These are phyloP conservation scores for Drosophila sordidula DNA, from an alignment of 2,888 invertebrate genomes.

Conservation along the genomic window DNA sequence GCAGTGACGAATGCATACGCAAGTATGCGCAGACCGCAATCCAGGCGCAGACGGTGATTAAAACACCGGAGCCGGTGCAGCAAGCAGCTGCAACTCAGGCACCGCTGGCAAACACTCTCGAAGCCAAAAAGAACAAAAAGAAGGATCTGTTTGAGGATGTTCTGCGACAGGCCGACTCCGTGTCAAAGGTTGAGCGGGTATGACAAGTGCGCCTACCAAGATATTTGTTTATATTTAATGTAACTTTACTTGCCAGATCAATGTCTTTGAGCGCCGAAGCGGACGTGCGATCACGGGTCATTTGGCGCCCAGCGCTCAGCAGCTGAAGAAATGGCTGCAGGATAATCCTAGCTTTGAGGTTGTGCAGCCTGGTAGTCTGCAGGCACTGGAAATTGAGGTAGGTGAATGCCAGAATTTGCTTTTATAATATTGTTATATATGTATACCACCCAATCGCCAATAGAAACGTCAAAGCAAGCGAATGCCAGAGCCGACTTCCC, in stretches of 20 bases:
- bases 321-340: slow-evolving; percentile 93
- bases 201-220: slow-evolving; percentile 4
- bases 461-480: slow-evolving; percentile 69
- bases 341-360: slow-evolving; percentile 95
- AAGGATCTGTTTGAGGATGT: slow-evolving; percentile 84
- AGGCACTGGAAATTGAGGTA: slow-evolving; percentile 84
- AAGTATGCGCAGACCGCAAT: slow-evolving; percentile 92
- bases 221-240: background rate
- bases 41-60: slow-evolving; percentile 62
- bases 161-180: slow-evolving; percentile 78
- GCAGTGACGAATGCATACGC: slow-evolving; percentile 94
- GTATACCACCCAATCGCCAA: slow-evolving; percentile 11
- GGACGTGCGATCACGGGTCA: slow-evolving; percentile 91
- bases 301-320: slow-evolving; percentile 93
- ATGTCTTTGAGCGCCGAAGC: slow-evolving; percentile 93
- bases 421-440: slow-evolving; percentile 4
- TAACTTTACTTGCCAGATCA: slow-evolving; percentile 85
- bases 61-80: slow-evolving; percentile 55
- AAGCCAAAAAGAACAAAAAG: slow-evolving; percentile 82
- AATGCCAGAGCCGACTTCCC: slow-evolving; percentile 28
- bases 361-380: slow-evolving; percentile 88
- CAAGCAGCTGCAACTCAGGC: slow-evolving; percentile 19
- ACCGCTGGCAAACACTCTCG: slow-evolving; percentile 44
- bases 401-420: background rate
- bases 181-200: slow-evolving; percentile 83